Conservation (phyloP, 1,140 invertebrate species). For the Fopius arisanus region DNA sequence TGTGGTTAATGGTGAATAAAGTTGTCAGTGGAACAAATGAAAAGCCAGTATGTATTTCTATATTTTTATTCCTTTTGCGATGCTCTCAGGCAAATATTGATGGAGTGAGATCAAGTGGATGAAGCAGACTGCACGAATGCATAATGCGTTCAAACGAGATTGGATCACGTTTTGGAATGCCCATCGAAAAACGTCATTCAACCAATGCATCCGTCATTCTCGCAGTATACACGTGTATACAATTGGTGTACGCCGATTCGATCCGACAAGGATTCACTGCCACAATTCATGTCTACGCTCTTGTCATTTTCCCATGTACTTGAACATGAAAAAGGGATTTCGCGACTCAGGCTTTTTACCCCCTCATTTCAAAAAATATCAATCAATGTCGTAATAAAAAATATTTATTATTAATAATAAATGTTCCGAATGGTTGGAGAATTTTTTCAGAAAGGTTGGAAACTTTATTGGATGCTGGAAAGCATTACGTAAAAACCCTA, state of each 20-base stretch:
- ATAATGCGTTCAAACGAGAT: conserved; percentile 24
- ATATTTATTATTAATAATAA: too few species aligned
- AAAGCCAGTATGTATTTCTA: neutral
- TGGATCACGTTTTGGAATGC: conserved; percentile 29
- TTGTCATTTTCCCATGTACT: neutral
- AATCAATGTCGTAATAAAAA: too few species aligned
- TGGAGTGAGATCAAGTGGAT: conserved; percentile 16
- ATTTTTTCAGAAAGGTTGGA: too few species aligned
- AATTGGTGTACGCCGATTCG: neutral
- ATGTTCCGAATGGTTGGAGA: too few species aligned
- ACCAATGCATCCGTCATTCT: conserved; percentile 21
- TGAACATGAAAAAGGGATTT: conserved; percentile 17
- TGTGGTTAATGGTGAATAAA: too few species aligned
- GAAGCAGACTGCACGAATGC: conserved; percentile 16
- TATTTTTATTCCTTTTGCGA: neutral
- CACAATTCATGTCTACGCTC: neutral
- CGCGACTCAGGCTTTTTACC: too few species aligned
- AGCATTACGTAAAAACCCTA: too few species aligned
- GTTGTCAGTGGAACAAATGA: too few species aligned
- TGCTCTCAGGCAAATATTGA: conserved; percentile 3
- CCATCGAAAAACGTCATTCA: conserved; percentile 30
- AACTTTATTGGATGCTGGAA: too few species aligned
- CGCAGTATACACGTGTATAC: conserved; percentile 9
- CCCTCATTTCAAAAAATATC: too few species aligned
- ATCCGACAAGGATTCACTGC: conserved; percentile 1